These are phyloP conservation scores for Calosoma granatense DNA, from an alignment of 1,140 invertebrate genomes.

Conservation along the genomic window DNA sequence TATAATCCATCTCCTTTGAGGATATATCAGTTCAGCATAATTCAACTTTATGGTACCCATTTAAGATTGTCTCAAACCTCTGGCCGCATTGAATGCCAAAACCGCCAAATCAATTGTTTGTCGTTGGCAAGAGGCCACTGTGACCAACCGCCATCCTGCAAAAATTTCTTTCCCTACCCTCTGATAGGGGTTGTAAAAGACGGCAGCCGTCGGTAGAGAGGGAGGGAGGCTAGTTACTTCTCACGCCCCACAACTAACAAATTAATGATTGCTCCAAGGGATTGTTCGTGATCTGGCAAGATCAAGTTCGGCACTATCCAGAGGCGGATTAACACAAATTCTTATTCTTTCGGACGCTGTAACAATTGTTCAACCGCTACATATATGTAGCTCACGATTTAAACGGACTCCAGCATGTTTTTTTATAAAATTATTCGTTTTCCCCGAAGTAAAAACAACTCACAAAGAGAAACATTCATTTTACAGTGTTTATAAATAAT, in stretches of 20 bases:
- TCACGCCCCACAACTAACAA: no score
- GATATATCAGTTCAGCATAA: no score
- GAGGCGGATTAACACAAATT: background rate
- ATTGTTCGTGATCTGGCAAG: background rate
- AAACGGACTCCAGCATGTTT: background rate
- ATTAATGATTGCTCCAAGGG: background rate
- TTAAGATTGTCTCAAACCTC: background rate
- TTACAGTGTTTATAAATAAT: no score
- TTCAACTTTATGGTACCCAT: no score
- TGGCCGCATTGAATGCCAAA: background rate
- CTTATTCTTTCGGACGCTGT: background rate
- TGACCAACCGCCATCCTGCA: background rate
- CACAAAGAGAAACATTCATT: no score
- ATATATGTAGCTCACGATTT: background rate
- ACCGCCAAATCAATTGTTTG: conserved; percentile 7
- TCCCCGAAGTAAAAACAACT: no score
- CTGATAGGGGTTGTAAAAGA: no score
- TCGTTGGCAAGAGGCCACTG: background rate
- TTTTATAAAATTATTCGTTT: no score
- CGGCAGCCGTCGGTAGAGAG: no score
- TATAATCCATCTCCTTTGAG: no score
- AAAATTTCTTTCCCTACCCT: no score
- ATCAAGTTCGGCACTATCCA: background rate
- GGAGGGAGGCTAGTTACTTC: no score
- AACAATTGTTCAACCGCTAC: background rate